Evolutionary conservation across 2,888 invertebrate species (phyloP).

Genomic region (Busseola fusca): DNA sequence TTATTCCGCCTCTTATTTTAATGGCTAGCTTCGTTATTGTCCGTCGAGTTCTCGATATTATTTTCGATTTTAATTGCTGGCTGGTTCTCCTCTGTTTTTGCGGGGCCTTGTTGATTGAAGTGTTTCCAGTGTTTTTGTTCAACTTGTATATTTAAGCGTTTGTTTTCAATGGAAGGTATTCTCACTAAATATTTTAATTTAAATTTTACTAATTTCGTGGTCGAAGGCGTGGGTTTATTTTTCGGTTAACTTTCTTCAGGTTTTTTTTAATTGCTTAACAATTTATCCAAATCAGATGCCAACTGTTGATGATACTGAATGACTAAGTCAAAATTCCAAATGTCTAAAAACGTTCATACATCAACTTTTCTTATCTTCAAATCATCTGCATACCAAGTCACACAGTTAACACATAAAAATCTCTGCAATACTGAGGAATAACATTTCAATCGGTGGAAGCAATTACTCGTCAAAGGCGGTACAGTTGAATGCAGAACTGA

Average conservation of each 20-base stretch:
- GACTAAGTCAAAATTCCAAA: not conserved
- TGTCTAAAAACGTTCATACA: not conserved
- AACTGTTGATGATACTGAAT: too few species aligned
- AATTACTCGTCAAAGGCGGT: conserved; percentile 88
- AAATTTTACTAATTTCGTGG: conserved; percentile 36
- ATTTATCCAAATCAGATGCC: not conserved
- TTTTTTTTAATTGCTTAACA: not conserved
- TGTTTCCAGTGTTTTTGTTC: conserved; percentile 69
- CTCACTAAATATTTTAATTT: conserved; percentile 51
- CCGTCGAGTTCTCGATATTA: conserved; percentile 81
- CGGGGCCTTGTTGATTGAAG: conserved; percentile 71
- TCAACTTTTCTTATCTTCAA: not conserved
- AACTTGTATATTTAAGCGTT: conserved; percentile 63
- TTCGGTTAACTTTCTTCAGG: not conserved
- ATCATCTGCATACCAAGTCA: conserved; percentile 36
- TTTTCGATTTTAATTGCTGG: conserved; percentile 84
- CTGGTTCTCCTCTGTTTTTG: conserved; percentile 71
- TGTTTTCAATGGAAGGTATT: conserved; percentile 46
- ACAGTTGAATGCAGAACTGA: conserved; percentile 86
- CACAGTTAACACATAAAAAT: conserved; percentile 50
- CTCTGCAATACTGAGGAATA: conserved; percentile 62
- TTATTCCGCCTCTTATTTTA: conserved; percentile 88
- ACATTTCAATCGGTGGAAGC: conserved; percentile 86
- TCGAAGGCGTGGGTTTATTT: conserved; percentile 2
- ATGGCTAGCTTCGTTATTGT: conserved; percentile 87